Base-by-base conservation (phyloP, 2,888 invertebrate species). In the Clitarchus hookeri region DNA sequence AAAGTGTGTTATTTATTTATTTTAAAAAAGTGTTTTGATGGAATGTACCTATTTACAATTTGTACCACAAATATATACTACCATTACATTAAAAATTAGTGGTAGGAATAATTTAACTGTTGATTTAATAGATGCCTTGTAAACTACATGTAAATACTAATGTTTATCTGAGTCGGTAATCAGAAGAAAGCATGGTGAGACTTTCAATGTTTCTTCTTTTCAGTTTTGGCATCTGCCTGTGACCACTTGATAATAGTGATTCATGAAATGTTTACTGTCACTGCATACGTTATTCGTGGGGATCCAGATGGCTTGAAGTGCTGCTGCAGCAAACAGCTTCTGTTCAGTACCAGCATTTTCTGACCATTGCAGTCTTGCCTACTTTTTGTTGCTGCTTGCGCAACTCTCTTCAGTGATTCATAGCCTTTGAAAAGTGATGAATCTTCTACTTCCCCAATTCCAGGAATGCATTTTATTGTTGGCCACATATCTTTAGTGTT, bases 401-500 rank as follows among this genome's bases (percentile, higher is more conserved):
- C 83, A 83, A n/a, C 44, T 83, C 11, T 23, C 27, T 83, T 83
- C 12, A 44, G 44, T 23, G n/a, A 48, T 44, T 25, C 44, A 9
- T 54, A 84, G 84, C 48, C 84, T n/a, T 25, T 84, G 48, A 25
- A 84, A 84, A 48, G 53, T 16, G n/a, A 44, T 23, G 84, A 48
- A 11, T 84, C n/a, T 4, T 54, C 53, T 6, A 54, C 53, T 16
- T 48, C 85, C 6, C 19, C 54, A 26, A 77, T 23, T 53, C 77
- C 78, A 25, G 85, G 48, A 80, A 65, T 19, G 65, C 23, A 65
- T 65, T 65, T 65, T 65, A 65, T 65, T 19, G 65, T 65, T 65
- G 23, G n/a, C 65, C 6, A 65, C 6, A 65, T 65, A 23, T 65
- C 65, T 65, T 65, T 65, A 19, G 65, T 65, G 27, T 27, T 82